These are phyloP conservation scores for Actenoides lindsayi DNA, from an alignment of 2,113 vertebrate genomes.

Conservation along the genomic window DNA sequence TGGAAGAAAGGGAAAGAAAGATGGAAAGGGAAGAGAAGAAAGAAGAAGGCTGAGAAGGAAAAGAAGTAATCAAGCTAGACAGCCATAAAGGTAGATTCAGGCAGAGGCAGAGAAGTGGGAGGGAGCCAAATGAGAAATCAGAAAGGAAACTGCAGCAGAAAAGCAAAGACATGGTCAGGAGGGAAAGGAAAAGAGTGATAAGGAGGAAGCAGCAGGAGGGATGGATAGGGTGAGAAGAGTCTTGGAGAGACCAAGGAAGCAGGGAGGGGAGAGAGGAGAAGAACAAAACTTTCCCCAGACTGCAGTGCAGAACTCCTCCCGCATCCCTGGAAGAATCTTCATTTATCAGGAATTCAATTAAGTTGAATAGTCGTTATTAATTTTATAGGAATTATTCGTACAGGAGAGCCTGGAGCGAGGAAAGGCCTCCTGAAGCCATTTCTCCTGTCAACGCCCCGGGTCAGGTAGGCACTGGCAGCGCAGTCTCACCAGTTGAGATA, in stretches of 20 bases:
- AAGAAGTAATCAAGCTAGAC: background rate
- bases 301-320: background rate
- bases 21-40: background rate
- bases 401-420: conserved; percentile 70
- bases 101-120: background rate
- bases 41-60: background rate
- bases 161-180: background rate
- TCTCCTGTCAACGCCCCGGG: conserved; percentile 79
- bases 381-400: conserved; percentile 80
- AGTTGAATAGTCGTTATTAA: conserved; percentile 73
- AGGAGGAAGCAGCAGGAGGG: background rate
- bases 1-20: background rate
- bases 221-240: background rate
- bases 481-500: conserved; percentile 85
- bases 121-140: background rate
- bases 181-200: background rate
- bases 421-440: conserved; percentile 76
- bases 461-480: conserved; percentile 83
- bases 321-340: conserved; percentile 24
- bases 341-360: conserved; percentile 81
- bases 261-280: background rate
- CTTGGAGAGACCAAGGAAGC: background rate
- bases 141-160: background rate
- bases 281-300: background rate
- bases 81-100: background rate